phyloP scores from a whole-genome alignment of 2,797 vertebrate genomes.

The Rhinogobio ventralis region DNA sequence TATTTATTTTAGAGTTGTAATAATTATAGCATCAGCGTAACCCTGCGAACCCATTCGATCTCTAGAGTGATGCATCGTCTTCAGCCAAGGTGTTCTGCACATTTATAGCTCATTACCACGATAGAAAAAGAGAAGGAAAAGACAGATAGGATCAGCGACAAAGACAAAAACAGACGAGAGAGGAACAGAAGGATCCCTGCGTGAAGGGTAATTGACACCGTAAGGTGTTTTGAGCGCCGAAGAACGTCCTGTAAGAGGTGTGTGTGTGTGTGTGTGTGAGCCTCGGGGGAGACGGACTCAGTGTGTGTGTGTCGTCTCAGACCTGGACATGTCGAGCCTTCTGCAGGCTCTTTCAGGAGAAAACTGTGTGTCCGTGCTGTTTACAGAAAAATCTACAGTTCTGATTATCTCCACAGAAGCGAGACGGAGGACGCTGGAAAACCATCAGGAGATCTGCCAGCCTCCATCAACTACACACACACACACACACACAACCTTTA shows the following conservation, averaged over 20 bases:
- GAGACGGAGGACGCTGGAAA: slow-evolving; percentile 37
- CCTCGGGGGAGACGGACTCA: neutral
- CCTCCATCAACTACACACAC: slow-evolving; percentile 6
- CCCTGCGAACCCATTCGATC: neutral
- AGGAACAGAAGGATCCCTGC: slow-evolving; percentile 4
- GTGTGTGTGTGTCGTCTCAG: slow-evolving; percentile 12
- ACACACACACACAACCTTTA: neutral
- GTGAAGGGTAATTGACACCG: slow-evolving; percentile 50
- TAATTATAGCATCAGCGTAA: neutral
- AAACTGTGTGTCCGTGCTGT: slow-evolving; percentile 28
- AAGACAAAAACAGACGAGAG: neutral
- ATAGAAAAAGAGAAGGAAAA: neutral
- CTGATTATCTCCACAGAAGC: slow-evolving; percentile 60
- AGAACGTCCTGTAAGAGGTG: slow-evolving; percentile 5
- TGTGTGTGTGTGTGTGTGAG: slow-evolving; percentile 18
- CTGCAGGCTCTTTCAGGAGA: neutral
- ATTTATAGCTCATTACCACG: neutral
- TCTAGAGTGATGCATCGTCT: neutral
- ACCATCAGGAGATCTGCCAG: slow-evolving; percentile 45
- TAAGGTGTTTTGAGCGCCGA: slow-evolving; percentile 25
- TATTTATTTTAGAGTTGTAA: neutral
- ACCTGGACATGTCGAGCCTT: neutral
- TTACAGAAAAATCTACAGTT: slow-evolving; percentile 42
- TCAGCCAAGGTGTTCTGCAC: neutral
- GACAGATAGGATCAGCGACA: neutral